Evolutionary conservation across 2,113 vertebrate genomes (phyloP).

Genomic region (Poeciliopsis occidentalis): DNA sequence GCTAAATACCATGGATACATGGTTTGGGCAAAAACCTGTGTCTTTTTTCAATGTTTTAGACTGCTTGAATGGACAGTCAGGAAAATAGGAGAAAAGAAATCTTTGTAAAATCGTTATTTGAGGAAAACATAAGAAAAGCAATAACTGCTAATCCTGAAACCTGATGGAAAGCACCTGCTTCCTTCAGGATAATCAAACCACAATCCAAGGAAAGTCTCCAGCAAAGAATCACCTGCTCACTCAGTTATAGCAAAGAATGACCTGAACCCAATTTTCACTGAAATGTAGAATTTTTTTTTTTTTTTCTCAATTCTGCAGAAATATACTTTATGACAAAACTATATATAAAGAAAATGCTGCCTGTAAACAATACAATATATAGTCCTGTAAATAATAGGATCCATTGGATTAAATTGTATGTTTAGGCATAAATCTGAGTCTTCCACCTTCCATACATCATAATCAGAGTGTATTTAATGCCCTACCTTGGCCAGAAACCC

Average conservation of each 20-base stretch:
- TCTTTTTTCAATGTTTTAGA: neutral
- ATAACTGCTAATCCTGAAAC: conserved; percentile 32
- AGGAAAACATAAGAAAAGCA: neutral
- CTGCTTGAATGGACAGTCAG: no score
- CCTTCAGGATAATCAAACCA: conserved; percentile 38
- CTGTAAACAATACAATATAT: neutral
- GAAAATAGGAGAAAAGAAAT: neutral
- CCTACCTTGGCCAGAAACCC: neutral
- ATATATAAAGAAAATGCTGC: neutral
- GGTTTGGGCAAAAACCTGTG: neutral
- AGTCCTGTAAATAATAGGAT: neutral
- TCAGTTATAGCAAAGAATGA: no score
- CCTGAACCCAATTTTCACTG: neutral
- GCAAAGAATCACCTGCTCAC: conserved; percentile 23
- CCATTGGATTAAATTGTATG: neutral
- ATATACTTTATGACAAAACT: neutral
- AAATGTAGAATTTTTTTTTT: neutral
- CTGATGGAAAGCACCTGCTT: conserved; percentile 54
- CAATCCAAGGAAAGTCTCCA: conserved; percentile 25
- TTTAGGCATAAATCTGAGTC: neutral
- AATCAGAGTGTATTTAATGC: conserved; percentile 8
- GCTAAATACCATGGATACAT: neutral
- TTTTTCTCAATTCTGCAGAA: neutral
- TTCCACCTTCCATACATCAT: neutral
- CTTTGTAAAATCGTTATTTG: neutral